Evolutionary conservation across 92 coral and sea anemone species (phyloP), one percentile per base, ranked within the genome.

Genomic region (Porites lobata): DNA sequence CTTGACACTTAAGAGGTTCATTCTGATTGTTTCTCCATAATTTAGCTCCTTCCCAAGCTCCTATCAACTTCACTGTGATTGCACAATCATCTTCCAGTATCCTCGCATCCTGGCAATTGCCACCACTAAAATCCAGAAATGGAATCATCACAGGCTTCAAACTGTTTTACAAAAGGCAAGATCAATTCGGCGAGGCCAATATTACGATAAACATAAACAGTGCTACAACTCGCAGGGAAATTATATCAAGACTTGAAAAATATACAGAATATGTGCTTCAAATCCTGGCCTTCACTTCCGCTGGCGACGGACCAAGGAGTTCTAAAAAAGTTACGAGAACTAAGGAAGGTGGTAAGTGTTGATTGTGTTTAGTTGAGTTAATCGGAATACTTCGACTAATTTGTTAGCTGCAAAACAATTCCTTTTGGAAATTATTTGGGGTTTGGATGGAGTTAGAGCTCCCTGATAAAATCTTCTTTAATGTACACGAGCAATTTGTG

Each of bases 1-100:
- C 14, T 9, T 9, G 59, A 54, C 14, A 54, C 3, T 54, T 54
- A 9, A 13, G 15, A 63, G 19, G 15, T 15, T 13, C 18, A 63
- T 13, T 0, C 8, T 63, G 14, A 7, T n/a, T 9, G 21, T 63
- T 15, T 13, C 8, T 65, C 20, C 20, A 8, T 19, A 19, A 15
- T 76, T 6, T 32, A 53, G 81, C 54, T 76, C 61, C 65, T 56
- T n/a, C 61, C 11, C 65, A 62, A 38, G 65, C 65, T 76, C 81
- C 81, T 0, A 4, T 1, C 61, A 76, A 32, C 24, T 53, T 57
- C 38, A 57, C 38, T 21, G 81, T 62, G 24, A 62, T 32, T 57
- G 65, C 65, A 53, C 15, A 76, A 26, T 52, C 81, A 10, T 62
- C 81, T 13, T 21, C 81, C 61, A 62, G 65, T 57, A 24, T 76